Evolutionary conservation across 2,797 vertebrate species (phyloP), one percentile per base, ranked within the genome.

Genomic region (Lophius americanus): DNA sequence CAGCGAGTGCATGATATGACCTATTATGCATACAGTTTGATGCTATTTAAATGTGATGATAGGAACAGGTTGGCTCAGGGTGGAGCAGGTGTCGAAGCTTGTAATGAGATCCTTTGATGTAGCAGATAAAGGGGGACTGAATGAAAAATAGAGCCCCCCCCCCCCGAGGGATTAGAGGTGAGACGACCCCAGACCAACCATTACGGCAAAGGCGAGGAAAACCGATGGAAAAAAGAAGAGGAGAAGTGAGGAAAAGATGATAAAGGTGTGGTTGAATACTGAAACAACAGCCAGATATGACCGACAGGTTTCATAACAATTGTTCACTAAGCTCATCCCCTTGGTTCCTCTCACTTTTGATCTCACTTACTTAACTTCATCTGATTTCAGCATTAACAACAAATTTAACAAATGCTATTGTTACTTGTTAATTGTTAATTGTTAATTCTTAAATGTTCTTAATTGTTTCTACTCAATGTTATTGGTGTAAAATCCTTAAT

Each of bases 21-120:
- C 81, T 85, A 90, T 90, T 91, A 88, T 82, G 87, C 91, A 92
- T 85, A 91, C 90, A 90, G 88, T 89, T 89, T 88, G 88, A 89
- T 75, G 90, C 87, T 88, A 90, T 93, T 91, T 92, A 91, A 92
- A 93, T 90, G 89, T 86, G 88, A 85, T 77, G 85, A 81, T 73
- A 89, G 83, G 84, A 88, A 85, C 89, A 91, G 90, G 92, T 93
- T 85, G 91, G 88, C 76, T 84, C 67, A 78, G 86, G 85, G 85
- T 81, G 76, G 86, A 83, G 82, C 71, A 73, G 84, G 82, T 90
- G 88, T 89, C 89, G 89, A 89, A 85, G 89, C 87, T 86, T 61
- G 76, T 91, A 92, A 93, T 92, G 90, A 92, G 91, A 93, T 90
- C 89, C 90, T 94, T 94, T 94, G 92, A 94, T 94, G 92, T 94